A percentile compares a stretch with the other conserved stretches of the same genome.
phyloP scores from a whole-genome alignment of 2,797 vertebrate species.

The Huso huso region DNA sequence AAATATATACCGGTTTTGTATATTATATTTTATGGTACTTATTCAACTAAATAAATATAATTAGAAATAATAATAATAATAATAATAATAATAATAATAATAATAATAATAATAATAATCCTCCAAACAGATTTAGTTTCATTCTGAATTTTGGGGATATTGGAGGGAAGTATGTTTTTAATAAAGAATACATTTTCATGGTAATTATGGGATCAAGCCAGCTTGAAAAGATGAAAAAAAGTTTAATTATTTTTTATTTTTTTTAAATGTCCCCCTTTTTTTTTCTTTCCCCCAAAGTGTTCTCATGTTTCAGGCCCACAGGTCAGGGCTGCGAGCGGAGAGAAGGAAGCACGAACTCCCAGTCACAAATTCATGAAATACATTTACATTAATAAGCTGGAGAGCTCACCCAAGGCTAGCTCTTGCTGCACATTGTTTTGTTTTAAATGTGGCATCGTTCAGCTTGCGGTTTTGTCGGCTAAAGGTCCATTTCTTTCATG shows the following conservation, averaged over 20 bases:
- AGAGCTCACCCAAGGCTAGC: neutral
- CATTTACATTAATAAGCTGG: neutral
- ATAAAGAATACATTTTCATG: conserved; percentile 62
- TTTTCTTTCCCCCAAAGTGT: neutral
- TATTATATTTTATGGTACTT: too few species aligned
- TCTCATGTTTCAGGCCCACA: neutral
- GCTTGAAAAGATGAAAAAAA: conserved; percentile 47
- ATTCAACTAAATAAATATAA: too few species aligned
- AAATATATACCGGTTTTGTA: too few species aligned
- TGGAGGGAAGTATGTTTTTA: conserved; percentile 42
- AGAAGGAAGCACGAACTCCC: neutral
- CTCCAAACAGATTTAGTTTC: too few species aligned
- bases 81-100: too few species aligned
- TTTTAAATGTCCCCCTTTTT: too few species aligned
- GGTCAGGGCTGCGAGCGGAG: neutral
- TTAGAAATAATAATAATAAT: too few species aligned
- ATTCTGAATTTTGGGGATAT: neutral
- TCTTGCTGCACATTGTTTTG: neutral
- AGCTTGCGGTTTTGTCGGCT: neutral
- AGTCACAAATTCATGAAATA: neutral
- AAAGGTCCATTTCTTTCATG: neutral
- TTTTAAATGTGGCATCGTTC: neutral
- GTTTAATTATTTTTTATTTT: too few species aligned
- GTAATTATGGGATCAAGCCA: conserved; percentile 57
- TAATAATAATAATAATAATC: too few species aligned